These are phyloP conservation scores for Drosophila anomalata DNA, from an alignment of 2,888 invertebrate genomes.

Conservation along the genomic window DNA sequence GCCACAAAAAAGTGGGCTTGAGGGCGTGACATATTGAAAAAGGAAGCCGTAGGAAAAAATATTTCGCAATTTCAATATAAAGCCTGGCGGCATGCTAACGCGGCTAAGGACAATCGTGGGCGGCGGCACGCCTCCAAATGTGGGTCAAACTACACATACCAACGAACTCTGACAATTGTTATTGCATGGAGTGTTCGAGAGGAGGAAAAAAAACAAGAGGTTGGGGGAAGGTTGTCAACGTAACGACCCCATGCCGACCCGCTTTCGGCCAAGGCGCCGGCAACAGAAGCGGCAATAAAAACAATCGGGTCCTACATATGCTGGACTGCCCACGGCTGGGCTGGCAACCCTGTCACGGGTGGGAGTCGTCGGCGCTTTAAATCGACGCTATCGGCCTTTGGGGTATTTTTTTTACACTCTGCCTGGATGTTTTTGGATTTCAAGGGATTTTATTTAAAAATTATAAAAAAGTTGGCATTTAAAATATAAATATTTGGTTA, in stretches of 20 bases:
- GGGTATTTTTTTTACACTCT: not conserved
- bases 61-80: slow-evolving; percentile 72
- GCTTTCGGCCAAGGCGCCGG: slow-evolving; percentile 69
- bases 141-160: slow-evolving; percentile 60
- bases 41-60: slow-evolving; percentile 25
- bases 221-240: slow-evolving; percentile 66
- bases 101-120: slow-evolving; percentile 23
- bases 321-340: slow-evolving; percentile 20
- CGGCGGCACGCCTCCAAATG: slow-evolving; percentile 67
- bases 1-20: slow-evolving; percentile 28
- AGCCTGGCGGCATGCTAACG: slow-evolving; percentile 62
- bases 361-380: slow-evolving; percentile 39
- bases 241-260: slow-evolving; percentile 65
- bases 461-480: too few species aligned
- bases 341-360: slow-evolving; percentile 22
- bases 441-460: too few species aligned
- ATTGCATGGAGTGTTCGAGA: slow-evolving; percentile 16
- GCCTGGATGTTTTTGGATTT: not conserved
- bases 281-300: slow-evolving; percentile 38
- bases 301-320: slow-evolving; percentile 35
- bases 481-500: not conserved
- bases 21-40: slow-evolving; percentile 44
- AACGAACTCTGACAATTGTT: slow-evolving; percentile 43
- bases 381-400: slow-evolving; percentile 19
- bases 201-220: slow-evolving; percentile 2